These are phyloP conservation scores for Amazona ochrocephala DNA, from an alignment of 2,797 vertebrate species.

Conservation along the genomic window DNA sequence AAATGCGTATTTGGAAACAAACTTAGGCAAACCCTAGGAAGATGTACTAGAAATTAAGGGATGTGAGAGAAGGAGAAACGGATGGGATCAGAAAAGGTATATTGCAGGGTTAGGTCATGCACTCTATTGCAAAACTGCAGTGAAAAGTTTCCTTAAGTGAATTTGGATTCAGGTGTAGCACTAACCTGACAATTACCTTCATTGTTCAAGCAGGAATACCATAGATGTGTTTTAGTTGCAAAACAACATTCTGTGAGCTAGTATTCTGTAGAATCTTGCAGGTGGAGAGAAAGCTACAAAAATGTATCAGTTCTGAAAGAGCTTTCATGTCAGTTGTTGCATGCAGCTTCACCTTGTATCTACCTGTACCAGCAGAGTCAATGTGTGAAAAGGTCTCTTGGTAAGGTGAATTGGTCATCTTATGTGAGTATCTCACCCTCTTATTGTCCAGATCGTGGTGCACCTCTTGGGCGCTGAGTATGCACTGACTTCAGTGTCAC, in stretches of 20 bases:
- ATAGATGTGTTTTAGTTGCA: background rate
- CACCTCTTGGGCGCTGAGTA: background rate
- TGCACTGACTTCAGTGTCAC: fast-evolving
- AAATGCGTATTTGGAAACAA: background rate
- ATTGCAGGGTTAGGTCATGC: background rate
- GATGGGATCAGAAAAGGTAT: background rate
- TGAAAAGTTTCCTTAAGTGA: background rate
- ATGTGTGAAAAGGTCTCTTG: background rate
- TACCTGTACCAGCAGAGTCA: background rate
- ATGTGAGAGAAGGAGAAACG: background rate
- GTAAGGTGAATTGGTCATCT: background rate
- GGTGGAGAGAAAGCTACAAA: background rate
- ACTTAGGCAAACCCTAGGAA: background rate
- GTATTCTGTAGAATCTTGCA: background rate
- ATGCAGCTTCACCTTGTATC: background rate
- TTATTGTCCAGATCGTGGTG: background rate
- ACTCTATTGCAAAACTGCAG: background rate
- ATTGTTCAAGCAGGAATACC: background rate
- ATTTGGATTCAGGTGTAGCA: background rate
- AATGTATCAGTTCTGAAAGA: background rate
- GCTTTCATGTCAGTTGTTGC: background rate
- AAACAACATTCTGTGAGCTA: background rate
- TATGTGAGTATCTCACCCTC: background rate
- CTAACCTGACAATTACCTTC: background rate
- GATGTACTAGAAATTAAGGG: background rate